phyloP scores from a whole-genome alignment of 2,113 vertebrate genomes.

The Donacobius atricapilla region DNA sequence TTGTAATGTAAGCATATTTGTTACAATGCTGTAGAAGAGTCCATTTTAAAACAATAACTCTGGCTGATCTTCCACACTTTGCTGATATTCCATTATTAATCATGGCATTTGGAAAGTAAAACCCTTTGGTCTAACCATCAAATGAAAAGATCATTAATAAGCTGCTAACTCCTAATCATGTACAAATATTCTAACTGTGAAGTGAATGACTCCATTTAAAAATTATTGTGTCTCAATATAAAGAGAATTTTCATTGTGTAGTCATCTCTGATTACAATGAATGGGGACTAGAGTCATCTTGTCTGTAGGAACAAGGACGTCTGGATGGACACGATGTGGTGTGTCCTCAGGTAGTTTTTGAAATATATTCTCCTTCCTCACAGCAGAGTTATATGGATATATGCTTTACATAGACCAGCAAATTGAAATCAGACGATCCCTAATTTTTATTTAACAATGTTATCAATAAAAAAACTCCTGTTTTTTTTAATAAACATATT shows the following conservation, averaged over 20 bases:
- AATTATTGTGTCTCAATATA: background rate
- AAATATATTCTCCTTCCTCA: background rate
- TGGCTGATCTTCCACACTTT: background rate
- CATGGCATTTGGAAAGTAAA: background rate
- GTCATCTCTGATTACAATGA: background rate
- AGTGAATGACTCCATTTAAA: background rate
- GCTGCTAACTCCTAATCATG: background rate
- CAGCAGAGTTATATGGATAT: background rate
- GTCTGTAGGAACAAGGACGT: background rate
- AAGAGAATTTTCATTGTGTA: background rate
- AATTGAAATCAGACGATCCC: background rate
- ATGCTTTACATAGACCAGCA: background rate
- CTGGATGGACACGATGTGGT: background rate
- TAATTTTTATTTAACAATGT: background rate
- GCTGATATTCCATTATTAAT: background rate
- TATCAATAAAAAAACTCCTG: background rate
- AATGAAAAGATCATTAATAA: background rate
- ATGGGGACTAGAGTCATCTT: background rate
- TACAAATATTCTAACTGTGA: background rate
- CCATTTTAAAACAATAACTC: background rate
- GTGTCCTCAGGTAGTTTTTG: background rate
- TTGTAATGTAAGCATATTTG: background rate
- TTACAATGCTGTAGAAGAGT: background rate
- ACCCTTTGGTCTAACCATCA: background rate
- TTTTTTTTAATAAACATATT: background rate